Evolutionary conservation across 2,797 vertebrate species (phyloP).

Genomic region (Sciaenops ocellatus): DNA sequence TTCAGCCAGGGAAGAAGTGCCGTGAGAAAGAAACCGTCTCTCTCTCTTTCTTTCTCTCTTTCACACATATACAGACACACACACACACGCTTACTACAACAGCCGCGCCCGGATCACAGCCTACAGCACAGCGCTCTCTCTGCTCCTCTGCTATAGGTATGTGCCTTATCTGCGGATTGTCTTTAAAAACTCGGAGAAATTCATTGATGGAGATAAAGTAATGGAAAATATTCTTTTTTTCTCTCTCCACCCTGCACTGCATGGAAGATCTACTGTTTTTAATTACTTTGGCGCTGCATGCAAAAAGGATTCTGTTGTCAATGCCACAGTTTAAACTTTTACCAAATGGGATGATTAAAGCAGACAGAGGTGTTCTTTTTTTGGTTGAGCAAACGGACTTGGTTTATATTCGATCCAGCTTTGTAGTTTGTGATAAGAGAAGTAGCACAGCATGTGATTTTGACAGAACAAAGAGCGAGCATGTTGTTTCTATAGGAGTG

Average conservation of each 20-base stretch:
- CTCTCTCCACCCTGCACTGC: constrained; percentile 20
- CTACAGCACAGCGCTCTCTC: constrained; percentile 74
- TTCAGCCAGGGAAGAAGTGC: constrained; percentile 85
- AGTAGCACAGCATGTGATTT: constrained; percentile 34
- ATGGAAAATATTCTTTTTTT: constrained; percentile 40
- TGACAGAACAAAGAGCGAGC: constrained; percentile 49
- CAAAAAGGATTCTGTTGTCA: constrained; percentile 56
- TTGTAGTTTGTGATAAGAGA: constrained; percentile 22
- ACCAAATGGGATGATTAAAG: constrained; percentile 37
- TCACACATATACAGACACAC: constrained; percentile 57
- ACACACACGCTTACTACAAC: constrained; percentile 57
- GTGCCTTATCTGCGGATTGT: constrained; percentile 68
- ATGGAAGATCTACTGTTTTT: constrained; percentile 44
- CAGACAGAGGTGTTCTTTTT: constrained; percentile 10
- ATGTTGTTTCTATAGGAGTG: constrained; percentile 37
- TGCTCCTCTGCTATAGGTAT: constrained; percentile 85
- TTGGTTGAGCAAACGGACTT: constrained; percentile 22
- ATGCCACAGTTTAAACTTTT: constrained; percentile 74
- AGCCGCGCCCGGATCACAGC: constrained; percentile 85
- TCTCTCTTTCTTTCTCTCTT: constrained; percentile 56
- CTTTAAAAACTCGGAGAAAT: constrained; percentile 45
- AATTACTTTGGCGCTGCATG: constrained; percentile 63
- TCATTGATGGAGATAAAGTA: constrained; percentile 61
- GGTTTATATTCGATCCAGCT: constrained; percentile 7
- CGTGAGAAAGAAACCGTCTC: constrained; percentile 84